Percentiles rank a stretch among this genome's conserved stretches.
Conservation (phyloP, 2,113 vertebrate genomes). For the Noctilio leporinus region DNA sequence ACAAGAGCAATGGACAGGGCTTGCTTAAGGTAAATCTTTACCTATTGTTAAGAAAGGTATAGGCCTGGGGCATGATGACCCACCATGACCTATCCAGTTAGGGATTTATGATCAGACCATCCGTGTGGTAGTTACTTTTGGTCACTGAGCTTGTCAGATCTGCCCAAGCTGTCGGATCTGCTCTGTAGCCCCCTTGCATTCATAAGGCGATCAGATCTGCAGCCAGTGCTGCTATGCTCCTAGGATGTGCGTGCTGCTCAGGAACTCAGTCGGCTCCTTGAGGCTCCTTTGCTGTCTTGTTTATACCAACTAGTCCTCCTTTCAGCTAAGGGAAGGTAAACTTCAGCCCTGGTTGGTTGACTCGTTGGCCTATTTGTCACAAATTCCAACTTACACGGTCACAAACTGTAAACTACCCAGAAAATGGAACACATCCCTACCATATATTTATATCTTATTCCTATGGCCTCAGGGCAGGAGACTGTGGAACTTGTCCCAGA, state of each 20-base stretch:
- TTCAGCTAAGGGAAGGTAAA: background rate
- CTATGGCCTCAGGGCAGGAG: background rate
- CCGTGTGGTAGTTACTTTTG: background rate
- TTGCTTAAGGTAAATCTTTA: background rate
- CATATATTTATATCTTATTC: background rate
- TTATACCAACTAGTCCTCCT: background rate
- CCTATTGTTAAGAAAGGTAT: background rate
- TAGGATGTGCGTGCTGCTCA: rapidly evolving
- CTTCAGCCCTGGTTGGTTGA: background rate
- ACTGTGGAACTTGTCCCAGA: no score
- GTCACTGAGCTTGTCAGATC: background rate
- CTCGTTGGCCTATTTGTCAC: background rate
- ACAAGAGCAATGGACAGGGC: background rate
- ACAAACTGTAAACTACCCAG: background rate
- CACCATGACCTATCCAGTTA: no score
- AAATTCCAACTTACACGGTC: background rate
- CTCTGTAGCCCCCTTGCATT: background rate
- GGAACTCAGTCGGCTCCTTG: background rate
- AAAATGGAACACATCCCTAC: background rate
- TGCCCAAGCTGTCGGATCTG: background rate
- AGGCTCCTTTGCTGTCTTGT: background rate
- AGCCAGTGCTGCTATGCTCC: rapidly evolving
- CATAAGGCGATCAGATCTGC: background rate
- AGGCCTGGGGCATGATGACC: background rate
- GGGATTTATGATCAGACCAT: background rate